phyloP scores from a whole-genome alignment of 2,113 vertebrate genomes.

The Halichoeres trimaculatus region DNA sequence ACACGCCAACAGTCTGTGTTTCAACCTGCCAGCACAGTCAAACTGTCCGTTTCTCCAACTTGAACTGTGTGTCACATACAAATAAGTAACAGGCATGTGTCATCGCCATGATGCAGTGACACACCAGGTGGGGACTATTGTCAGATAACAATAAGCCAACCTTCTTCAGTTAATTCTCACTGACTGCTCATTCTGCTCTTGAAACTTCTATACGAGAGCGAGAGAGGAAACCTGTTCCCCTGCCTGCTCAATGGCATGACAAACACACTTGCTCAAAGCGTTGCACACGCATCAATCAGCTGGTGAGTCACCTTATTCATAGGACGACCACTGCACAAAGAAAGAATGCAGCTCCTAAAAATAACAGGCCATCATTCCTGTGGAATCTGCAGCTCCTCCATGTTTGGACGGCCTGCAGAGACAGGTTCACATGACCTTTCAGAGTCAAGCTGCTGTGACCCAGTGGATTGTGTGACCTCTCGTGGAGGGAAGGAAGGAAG shows the following conservation, averaged over 20 bases:
- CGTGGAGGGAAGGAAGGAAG: slow-evolving; percentile 39
- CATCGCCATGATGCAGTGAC: slow-evolving; percentile 31
- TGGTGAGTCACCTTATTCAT: slow-evolving; percentile 72
- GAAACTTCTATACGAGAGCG: slow-evolving; percentile 22
- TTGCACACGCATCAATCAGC: slow-evolving; percentile 63
- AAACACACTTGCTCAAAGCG: slow-evolving; percentile 58
- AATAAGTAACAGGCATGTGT: slow-evolving; percentile 25
- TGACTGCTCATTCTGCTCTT: slow-evolving; percentile 57
- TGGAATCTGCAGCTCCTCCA: slow-evolving; percentile 63
- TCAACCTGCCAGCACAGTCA: slow-evolving; percentile 30
- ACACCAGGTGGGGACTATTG: slow-evolving; percentile 21
- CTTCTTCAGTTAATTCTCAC: slow-evolving; percentile 26
- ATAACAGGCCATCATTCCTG: slow-evolving; percentile 69
- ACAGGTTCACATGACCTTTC: slow-evolving; percentile 62
- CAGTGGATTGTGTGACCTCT: slow-evolving; percentile 46
- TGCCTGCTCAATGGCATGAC: slow-evolving; percentile 65
- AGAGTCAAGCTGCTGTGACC: slow-evolving; percentile 44
- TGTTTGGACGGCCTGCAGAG: slow-evolving; percentile 57
- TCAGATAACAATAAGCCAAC: slow-evolving; percentile 40
- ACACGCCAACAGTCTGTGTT: not conserved
- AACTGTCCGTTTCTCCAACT: slow-evolving; percentile 16
- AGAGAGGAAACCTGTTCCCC: slow-evolving; percentile 72
- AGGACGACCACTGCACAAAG: slow-evolving; percentile 66
- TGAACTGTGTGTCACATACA: slow-evolving; percentile 23
- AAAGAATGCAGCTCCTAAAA: slow-evolving; percentile 72